phyloP scores from a whole-genome alignment of 2,113 vertebrate species.

The Rattus norvegicus region GRCr8 NC_086020.1:34294501-34295000 shows the following conservation, averaged over 20 bases:
- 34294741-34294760: neutral
- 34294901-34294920: neutral
- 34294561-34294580: neutral
- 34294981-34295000: neutral
- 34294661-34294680: neutral
- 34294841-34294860: slow-evolving; percentile 37
- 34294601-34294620: neutral
- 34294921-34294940: neutral
- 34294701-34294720: neutral
- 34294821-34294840: neutral
- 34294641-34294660: neutral
- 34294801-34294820: neutral
- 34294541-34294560: neutral
- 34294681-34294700: neutral
- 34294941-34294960: neutral
- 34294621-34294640: too few species aligned
- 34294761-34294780: neutral
- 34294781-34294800: slow-evolving; percentile 44
- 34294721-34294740: neutral
- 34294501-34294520: neutral
- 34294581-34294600: neutral
- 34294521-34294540: neutral
- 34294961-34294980: neutral
- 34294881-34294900: neutral
- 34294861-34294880: neutral